Percentiles rank a stretch among this genome's conserved stretches.
These are phyloP conservation scores for Drosophila putrida DNA, from an alignment of 2,888 invertebrate genomes.

Conservation along the genomic window DNA sequence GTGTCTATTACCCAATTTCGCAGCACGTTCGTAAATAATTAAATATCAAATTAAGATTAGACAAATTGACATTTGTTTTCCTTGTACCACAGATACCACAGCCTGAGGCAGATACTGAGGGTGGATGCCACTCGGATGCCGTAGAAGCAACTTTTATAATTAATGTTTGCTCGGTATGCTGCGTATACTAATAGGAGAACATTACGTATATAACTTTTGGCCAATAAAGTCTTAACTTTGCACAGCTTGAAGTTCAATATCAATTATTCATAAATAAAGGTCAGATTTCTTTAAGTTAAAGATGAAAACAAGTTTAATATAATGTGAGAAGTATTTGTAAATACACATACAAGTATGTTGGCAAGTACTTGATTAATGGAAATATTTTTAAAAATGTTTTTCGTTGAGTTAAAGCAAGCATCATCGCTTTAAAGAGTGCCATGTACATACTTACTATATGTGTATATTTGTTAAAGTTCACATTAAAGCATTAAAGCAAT, in stretches of 20 bases:
- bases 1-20: slow-evolving; percentile 11
- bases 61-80: slow-evolving; percentile 15
- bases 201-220: background rate
- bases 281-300: background rate
- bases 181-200: background rate
- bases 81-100: slow-evolving; percentile 8
- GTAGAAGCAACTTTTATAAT: slow-evolving; percentile 14
- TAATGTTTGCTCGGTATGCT: slow-evolving; percentile 8
- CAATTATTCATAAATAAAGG: too few species aligned
- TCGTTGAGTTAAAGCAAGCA: background rate
- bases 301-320: background rate
- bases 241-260: background rate
- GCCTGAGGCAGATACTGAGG: slow-evolving; percentile 6
- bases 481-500: slow-evolving; percentile 39
- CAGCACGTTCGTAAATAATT: slow-evolving; percentile 20
- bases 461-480: slow-evolving; percentile 26
- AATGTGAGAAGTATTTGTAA: too few species aligned
- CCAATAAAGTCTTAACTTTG: background rate
- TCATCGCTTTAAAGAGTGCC: slow-evolving; percentile 7
- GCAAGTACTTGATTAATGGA: too few species aligned
- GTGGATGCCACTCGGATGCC: slow-evolving; percentile 6
- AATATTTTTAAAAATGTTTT: background rate
- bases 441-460: slow-evolving; percentile 35
- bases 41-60: slow-evolving; percentile 13
- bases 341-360: too few species aligned